Evolutionary conservation across 2,888 invertebrate genomes (phyloP).

Genomic region (Chouioia cunea): DNA sequence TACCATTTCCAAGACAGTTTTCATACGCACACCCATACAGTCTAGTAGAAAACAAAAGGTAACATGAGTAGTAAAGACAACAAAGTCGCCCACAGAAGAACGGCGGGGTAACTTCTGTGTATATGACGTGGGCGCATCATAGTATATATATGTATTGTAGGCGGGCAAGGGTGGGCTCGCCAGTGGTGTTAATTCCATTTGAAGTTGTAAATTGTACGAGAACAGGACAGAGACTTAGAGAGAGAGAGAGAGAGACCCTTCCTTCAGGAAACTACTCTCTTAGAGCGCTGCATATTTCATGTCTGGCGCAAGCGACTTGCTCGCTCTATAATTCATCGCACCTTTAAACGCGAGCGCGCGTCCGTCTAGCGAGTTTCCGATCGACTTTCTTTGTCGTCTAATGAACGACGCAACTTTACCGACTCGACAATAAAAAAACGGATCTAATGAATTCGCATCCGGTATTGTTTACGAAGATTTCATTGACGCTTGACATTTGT

Average conservation of each 20-base stretch:
- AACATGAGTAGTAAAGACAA: too few species aligned
- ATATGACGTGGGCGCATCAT: too few species aligned
- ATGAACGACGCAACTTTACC: conserved; percentile 2
- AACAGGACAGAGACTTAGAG: too few species aligned
- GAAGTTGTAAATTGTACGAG: conserved; percentile 56
- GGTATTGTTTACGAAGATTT: too few species aligned
- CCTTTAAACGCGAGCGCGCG: conserved; percentile 1
- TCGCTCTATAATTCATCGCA: conserved; percentile 59
- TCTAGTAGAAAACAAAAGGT: too few species aligned
- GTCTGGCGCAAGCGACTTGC: conserved; percentile 53
- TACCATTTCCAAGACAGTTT: too few species aligned
- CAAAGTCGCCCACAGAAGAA: not conserved
- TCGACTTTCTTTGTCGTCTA: not conserved
- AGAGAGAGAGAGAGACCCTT: not conserved
- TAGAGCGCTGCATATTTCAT: conserved; percentile 67
- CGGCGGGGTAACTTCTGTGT: too few species aligned
- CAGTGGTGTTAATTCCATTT: conserved; percentile 62
- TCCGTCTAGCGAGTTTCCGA: not conserved
- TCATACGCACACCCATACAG: too few species aligned
- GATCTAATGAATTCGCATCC: too few species aligned
- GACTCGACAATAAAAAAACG: not conserved
- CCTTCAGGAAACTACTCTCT: conserved; percentile 61
- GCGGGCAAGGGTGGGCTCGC: conserved; percentile 25
- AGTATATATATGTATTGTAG: not conserved
- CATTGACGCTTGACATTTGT: too few species aligned